Evolutionary conservation across 2,113 vertebrate species (phyloP).

Genomic region (Passer domesticus): DNA sequence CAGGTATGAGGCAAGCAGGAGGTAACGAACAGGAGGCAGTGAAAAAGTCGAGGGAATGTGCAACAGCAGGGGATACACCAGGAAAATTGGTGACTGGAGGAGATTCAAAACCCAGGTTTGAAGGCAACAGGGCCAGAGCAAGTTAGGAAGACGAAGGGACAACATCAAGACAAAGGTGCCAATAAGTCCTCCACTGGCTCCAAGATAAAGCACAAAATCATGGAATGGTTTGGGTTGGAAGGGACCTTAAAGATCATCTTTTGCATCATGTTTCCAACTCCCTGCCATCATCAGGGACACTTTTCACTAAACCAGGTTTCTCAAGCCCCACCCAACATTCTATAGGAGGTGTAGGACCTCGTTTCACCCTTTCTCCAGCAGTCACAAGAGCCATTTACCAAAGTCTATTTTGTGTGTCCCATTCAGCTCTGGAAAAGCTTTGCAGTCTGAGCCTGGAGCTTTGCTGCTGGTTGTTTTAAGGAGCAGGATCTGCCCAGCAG

Average conservation of each 20-base stretch:
- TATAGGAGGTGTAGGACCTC: fast-evolving
- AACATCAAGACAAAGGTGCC: fast-evolving
- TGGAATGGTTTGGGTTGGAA: not conserved
- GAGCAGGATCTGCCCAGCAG: not conserved
- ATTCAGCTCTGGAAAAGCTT: not conserved
- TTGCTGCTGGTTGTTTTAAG: not conserved
- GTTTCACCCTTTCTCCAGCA: not conserved
- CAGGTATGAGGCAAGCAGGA: not conserved
- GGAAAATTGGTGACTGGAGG: not conserved
- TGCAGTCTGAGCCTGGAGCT: not conserved
- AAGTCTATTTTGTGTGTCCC: fast-evolving
- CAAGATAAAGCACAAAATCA: not conserved
- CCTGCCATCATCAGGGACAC: not conserved
- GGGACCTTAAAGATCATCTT: not conserved
- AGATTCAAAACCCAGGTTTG: not conserved
- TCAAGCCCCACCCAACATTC: not conserved
- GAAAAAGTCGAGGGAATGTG: not conserved
- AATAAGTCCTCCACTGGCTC: not conserved
- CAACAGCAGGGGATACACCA: not conserved
- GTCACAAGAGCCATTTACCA: not conserved
- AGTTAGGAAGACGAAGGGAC: not conserved
- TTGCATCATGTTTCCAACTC: not conserved
- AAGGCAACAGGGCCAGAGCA: not conserved
- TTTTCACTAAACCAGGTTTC: not conserved
- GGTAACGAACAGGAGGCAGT: not conserved